Evolutionary conservation across 2,797 vertebrate genomes (phyloP), one percentile per base, ranked within the genome.

Genomic region (Xenentodon cancila): DNA sequence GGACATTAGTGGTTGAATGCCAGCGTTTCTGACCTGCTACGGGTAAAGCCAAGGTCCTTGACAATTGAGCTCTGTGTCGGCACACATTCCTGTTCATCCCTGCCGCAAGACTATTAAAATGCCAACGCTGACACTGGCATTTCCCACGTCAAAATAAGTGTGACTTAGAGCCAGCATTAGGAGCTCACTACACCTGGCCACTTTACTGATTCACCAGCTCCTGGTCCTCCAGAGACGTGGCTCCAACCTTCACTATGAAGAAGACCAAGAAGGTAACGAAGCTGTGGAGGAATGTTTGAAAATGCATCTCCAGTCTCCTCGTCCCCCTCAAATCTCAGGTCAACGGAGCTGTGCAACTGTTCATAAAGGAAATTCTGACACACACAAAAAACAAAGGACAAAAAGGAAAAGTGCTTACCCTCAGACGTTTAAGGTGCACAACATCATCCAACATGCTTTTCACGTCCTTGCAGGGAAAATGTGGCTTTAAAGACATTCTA

Each of bases 361-460:
- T 7, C 8, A 2, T 30, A 7, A 25, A 60, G 56, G 2, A 27
- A 66, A 63, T 37, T 13, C 8, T 7, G 43, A 37, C 3, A 37
- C 27, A 47, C 32, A 27, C 20, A n/a, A 34, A 47, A 22, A 32
- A 0, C 0, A 20, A 8, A 1, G 45, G n/a, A 25, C 17, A 48
- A 5, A 13, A 72, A 62, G 27, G 54, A 53, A 84, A 79, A 60
- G 58, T 71, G 75, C 92, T 96, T 97, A 96, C 94, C 95, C 91
- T 93, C 85, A 88, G 91, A 92, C 86, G 84, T 92, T 91, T 93
- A 74, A 93, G 89, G 91, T 92, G 87, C 87, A 91, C 87, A 82
- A 85, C 92, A 90, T 92, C 91, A 93, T 94, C 92, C 88, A 77
- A 84, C 93, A 94, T 95, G 90, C 92, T 95, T 90, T 91, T 91